Conservation (phyloP, 2,888 invertebrate genomes). For the Noctua pronuba region DNA sequence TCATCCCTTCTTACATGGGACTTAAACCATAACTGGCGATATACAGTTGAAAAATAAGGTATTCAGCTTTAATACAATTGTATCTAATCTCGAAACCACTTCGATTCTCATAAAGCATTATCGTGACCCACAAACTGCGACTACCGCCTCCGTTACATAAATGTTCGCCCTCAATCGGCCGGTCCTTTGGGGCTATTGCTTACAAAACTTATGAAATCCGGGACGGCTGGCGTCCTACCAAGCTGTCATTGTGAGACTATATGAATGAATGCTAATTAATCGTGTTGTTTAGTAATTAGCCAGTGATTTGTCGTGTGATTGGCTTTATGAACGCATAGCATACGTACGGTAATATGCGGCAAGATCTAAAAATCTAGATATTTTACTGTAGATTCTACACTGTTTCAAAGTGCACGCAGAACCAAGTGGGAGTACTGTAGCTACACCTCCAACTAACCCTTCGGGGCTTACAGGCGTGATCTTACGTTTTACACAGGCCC, state of each 20-base stretch:
- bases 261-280: slow-evolving; percentile 43
- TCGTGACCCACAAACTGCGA: slow-evolving; percentile 39
- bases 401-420: background rate
- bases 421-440: no score
- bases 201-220: slow-evolving; percentile 31
- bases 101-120: slow-evolving; percentile 21
- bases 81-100: slow-evolving; percentile 22
- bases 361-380: no score
- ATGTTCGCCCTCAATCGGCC: slow-evolving; percentile 8
- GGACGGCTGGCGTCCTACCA: slow-evolving; percentile 51
- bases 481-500: background rate
- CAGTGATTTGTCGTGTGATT: background rate
- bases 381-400: background rate
- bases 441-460: no score
- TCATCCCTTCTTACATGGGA: no score
- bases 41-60: background rate
- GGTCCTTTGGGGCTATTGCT: slow-evolving; percentile 26
- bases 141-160: slow-evolving; percentile 49
- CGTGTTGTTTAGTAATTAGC: slow-evolving; percentile 29
- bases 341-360: no score
- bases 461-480: background rate
- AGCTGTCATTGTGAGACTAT: slow-evolving; percentile 25
- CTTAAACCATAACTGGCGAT: background rate
- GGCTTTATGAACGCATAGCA: background rate
- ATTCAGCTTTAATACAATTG: background rate